Percentiles rank a stretch among this genome's conserved stretches.
phyloP scores from a whole-genome alignment of 2,113 vertebrate genomes.

The Pithys albifrons region DNA sequence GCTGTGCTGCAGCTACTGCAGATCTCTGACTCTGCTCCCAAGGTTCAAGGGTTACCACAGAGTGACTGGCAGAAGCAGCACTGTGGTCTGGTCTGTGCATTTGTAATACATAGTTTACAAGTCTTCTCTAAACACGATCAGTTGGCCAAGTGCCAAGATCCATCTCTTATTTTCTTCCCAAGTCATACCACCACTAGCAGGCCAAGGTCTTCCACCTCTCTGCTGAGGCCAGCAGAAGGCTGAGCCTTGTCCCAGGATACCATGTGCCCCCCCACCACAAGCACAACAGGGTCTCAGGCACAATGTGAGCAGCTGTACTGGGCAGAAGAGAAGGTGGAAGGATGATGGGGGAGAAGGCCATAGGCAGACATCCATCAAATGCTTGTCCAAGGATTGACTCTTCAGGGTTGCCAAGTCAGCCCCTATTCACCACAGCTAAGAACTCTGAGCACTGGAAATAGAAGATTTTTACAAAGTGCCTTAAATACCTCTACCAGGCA shows the following conservation, averaged over 20 bases:
- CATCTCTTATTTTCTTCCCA: neutral
- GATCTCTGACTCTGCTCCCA: neutral
- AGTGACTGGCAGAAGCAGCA: neutral
- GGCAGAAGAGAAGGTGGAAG: neutral
- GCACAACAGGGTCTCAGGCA: slow-evolving; percentile 35
- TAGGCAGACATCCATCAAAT: neutral
- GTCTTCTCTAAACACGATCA: neutral
- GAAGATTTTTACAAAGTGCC: neutral
- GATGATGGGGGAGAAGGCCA: neutral
- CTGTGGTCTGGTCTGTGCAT: neutral
- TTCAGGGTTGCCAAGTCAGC: slow-evolving; percentile 21
- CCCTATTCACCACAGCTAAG: neutral
- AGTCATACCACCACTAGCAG: neutral
- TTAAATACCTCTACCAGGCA: slow-evolving; percentile 38
- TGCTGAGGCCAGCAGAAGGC: neutral
- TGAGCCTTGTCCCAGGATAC: neutral
- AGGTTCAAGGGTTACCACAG: neutral
- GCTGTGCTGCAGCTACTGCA: slow-evolving; percentile 9
- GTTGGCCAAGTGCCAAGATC: neutral
- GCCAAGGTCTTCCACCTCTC: neutral
- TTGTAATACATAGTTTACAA: neutral
- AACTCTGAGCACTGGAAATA: neutral
- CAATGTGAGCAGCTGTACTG: neutral
- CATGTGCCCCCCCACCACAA: neutral
- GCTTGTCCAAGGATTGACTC: slow-evolving; percentile 32